Evolutionary conservation across 1,140 invertebrate species (phyloP).

Genomic region (Harpegnathos saltator): DNA sequence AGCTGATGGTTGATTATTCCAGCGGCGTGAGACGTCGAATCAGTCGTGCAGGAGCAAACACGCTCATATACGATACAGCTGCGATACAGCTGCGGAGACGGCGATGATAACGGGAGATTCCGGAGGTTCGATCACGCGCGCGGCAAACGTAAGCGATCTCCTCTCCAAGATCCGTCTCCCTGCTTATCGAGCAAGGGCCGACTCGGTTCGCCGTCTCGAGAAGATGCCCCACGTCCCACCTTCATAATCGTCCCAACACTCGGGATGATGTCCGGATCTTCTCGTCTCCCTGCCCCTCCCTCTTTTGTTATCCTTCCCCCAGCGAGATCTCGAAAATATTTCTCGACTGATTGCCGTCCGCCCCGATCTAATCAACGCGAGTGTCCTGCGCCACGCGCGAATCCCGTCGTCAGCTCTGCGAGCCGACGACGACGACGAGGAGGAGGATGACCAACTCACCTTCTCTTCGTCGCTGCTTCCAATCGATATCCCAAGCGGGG

Average conservation of each 20-base stretch:
- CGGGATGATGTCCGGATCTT: background rate
- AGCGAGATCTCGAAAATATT: conserved; percentile 38
- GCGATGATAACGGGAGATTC: background rate
- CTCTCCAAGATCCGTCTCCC: background rate
- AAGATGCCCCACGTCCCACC: background rate
- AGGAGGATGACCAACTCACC: conserved; percentile 64
- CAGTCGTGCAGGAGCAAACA: background rate
- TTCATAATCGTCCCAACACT: conserved; percentile 4
- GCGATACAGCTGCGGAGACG: background rate
- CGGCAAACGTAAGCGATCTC: background rate
- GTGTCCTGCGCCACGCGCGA: conserved; percentile 1
- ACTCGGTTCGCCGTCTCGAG: too few relatives aligned
- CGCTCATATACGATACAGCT: background rate
- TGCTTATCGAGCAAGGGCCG: background rate
- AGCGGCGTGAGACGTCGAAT: background rate
- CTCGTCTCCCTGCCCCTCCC: too few relatives aligned
- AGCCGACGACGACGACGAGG: background rate
- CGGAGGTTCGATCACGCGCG: conserved; percentile 16
- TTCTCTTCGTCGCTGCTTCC: conserved; percentile 78
- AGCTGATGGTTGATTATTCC: background rate
- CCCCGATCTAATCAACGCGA: conserved; percentile 36
- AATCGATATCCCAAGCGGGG: conserved; percentile 83
- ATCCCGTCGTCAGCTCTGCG: background rate
- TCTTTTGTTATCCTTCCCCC: background rate
- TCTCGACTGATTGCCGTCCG: background rate